phyloP scores from a whole-genome alignment of 2,888 invertebrate genomes.

The Nomada hirtipes region DNA sequence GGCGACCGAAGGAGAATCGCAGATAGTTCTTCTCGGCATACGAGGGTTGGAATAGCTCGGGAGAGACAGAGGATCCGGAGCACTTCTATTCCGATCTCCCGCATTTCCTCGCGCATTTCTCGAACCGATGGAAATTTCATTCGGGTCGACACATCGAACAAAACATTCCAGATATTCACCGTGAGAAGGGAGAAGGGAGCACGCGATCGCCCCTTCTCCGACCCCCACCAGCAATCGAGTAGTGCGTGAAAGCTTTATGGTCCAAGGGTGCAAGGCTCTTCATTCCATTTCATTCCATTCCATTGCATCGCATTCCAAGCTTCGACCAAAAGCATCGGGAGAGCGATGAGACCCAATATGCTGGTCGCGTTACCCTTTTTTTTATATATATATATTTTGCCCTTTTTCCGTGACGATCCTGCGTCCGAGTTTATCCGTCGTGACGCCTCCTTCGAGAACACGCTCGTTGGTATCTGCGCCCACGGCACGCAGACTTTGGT shows the following conservation, averaged over 20 bases:
- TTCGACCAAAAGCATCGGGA: conserved; percentile 62
- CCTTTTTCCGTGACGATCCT: neutral
- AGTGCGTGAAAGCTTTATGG: conserved; percentile 68
- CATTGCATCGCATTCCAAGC: conserved; percentile 72
- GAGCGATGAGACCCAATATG: conserved; percentile 42
- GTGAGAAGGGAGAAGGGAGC: conserved; percentile 32
- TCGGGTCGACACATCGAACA: conserved; percentile 61
- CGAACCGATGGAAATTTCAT: conserved; percentile 52
- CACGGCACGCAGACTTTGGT: neutral
- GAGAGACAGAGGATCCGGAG: conserved; percentile 1
- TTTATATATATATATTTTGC: neutral
- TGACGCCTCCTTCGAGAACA: neutral
- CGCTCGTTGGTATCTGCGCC: neutral
- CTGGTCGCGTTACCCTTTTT: neutral
- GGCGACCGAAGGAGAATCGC: neutral
- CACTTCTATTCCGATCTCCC: conserved; percentile 44
- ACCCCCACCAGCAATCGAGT: conserved; percentile 51
- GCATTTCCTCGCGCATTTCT: conserved; percentile 18
- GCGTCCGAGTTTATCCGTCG: neutral
- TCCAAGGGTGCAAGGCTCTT: conserved; percentile 65
- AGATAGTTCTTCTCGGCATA: conserved; percentile 2
- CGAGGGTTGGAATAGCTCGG: neutral
- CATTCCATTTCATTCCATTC: conserved; percentile 69
- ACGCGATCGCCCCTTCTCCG: conserved; percentile 25
- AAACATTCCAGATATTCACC: conserved; percentile 55